phyloP scores from a whole-genome alignment of 2,113 vertebrate species.

The Xerus inauris region DNA sequence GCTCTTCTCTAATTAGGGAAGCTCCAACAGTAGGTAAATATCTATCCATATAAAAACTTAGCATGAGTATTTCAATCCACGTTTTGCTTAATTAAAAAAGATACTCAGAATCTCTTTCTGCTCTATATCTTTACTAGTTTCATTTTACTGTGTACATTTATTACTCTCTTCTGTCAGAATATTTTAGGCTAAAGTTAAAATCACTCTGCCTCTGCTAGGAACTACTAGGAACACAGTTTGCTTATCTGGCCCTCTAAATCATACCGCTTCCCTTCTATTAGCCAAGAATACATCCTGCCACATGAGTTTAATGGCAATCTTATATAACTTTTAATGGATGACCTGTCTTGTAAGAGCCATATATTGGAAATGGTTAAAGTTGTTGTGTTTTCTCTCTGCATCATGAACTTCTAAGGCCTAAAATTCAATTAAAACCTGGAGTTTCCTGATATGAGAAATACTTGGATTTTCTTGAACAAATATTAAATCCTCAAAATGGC shows the following conservation, averaged over 20 bases:
- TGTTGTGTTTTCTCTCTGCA: neutral
- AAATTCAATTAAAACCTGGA: conserved; percentile 20
- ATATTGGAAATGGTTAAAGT: neutral
- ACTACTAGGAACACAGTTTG: neutral
- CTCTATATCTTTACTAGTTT: neutral
- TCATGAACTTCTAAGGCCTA: conserved; percentile 1
- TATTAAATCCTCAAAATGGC: neutral
- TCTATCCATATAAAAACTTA: neutral
- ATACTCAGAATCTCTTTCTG: neutral
- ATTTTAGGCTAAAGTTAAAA: neutral
- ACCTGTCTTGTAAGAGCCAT: neutral
- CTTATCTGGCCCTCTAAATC: conserved; percentile 39
- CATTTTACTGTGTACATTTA: conserved; percentile 34
- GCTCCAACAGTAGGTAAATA: neutral
- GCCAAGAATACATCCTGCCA: neutral
- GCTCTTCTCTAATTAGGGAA: neutral
- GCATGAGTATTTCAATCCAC: neutral
- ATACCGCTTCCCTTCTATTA: neutral
- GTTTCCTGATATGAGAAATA: conserved; percentile 34
- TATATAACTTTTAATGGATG: conserved; percentile 3
- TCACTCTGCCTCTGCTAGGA: neutral
- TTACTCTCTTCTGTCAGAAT: conserved; percentile 35
- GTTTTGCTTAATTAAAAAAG: neutral
- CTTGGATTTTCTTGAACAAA: conserved; percentile 10
- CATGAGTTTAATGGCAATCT: neutral